Conservation (phyloP, 1,140 invertebrate genomes). For the Ruditapes philippinarum region DNA sequence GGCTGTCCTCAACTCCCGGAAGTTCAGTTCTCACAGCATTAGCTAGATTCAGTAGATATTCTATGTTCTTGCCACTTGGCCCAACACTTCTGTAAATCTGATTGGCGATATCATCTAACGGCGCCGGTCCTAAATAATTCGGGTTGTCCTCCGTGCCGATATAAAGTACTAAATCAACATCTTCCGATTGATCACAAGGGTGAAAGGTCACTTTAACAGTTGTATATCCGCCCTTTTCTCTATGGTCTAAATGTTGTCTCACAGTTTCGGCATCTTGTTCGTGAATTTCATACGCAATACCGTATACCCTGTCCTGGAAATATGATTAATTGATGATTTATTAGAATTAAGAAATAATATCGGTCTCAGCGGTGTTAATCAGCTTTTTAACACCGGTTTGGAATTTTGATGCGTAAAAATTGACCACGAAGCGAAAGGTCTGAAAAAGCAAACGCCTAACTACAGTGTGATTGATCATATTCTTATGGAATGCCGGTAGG, state of each 20-base stretch:
- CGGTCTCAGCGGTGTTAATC: too few relatives aligned
- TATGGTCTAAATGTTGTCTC: constrained; percentile 93
- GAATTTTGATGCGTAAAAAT: too few relatives aligned
- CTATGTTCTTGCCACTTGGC: constrained; percentile 94
- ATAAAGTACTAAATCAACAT: constrained; percentile 94
- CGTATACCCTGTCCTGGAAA: constrained; percentile 92
- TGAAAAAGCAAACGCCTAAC: too few relatives aligned
- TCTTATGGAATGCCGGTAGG: too few relatives aligned
- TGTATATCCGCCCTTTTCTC: constrained; percentile 91
- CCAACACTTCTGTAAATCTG: constrained; percentile 92
- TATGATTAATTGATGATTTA: too few relatives aligned
- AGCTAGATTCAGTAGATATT: constrained; percentile 95
- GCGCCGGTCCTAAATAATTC: constrained; percentile 90
- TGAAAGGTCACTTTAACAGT: constrained; percentile 78
- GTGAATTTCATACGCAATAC: constrained; percentile 95
- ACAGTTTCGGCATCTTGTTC: constrained; percentile 91
- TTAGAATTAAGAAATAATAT: too few relatives aligned
- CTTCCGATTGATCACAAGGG: constrained; percentile 73
- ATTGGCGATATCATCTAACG: constrained; percentile 92
- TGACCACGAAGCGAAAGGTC: too few relatives aligned
- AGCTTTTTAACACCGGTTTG: too few relatives aligned
- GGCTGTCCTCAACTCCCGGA: constrained; percentile 89
- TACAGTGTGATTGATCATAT: too few relatives aligned
- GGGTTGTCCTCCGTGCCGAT: constrained; percentile 92
- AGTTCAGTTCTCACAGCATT: constrained; percentile 92